Base-by-base conservation (phyloP, 2,113 vertebrate genomes). In the Chamaea fasciata region DNA sequence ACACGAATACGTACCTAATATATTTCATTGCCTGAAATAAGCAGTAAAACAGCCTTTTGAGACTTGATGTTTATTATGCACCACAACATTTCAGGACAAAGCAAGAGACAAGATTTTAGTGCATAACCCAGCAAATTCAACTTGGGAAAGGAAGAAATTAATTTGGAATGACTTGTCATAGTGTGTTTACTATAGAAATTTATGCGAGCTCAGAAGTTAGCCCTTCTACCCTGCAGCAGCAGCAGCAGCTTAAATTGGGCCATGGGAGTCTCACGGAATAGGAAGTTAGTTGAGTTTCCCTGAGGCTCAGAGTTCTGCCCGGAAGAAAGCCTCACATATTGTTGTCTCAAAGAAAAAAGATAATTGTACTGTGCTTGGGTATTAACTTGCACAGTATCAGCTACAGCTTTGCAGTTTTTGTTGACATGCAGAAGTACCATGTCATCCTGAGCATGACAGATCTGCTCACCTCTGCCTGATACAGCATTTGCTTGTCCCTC, bases 211-310 rank as follows among this genome's bases (percentile, higher is more conserved):
- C 85, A 78, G 87, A 92, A 90, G 57, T 78, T 92, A 90, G 59
- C 55, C 84, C 44, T 94, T 91, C 70, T 84, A 62, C 50, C 55
- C 73, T 20, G 26, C 49, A 87, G 74, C 62, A 83, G 63, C 81
- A 83, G 50, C 75, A 90, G 74, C 87, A 90, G 91, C 68, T 95
- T 83, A 94, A 97, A 95, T 41, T 93, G 92, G 76, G 85, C 75
- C 69, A 83, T 74, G 83, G 60, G 68, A 92, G 53, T 49, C 60
- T 88, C 76, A 76, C 20, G 16, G 86, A 83, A 53, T 35, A 68
- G 68, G 60, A 87, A 69, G 64, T 70, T 96, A 55, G 59, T 84
- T 83, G 83, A 50, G 64, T 90, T 90, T 95, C 92, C 76, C 88
- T 92, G 83, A 81, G 90, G 88, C 83, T 88, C 39, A 71, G 56